A percentile compares a stretch with the other conserved stretches of the same genome.
Evolutionary conservation across 2,888 invertebrate species (phyloP).

Genomic region (Bombylius major): DNA sequence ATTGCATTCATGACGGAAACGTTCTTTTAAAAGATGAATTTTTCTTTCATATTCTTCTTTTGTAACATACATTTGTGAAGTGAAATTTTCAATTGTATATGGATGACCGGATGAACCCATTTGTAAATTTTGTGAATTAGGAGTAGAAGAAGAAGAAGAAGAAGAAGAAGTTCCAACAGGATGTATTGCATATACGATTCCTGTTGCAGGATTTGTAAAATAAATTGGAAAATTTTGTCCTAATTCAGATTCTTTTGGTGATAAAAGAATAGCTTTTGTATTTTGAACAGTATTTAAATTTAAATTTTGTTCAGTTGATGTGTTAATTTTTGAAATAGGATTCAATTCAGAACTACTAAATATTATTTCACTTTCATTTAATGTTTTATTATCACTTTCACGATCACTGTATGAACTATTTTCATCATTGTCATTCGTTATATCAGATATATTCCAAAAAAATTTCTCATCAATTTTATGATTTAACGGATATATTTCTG

Average conservation of each 20-base stretch:
- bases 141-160: no score
- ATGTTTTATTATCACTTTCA: not conserved
- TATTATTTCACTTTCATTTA: not conserved
- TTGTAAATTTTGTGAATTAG: no score
- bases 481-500: no score
- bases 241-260: not conserved
- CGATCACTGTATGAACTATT: not conserved
- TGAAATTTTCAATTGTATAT: slow-evolving; percentile 13
- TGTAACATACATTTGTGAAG: slow-evolving; percentile 26
- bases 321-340: not conserved
- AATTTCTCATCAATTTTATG: not conserved
- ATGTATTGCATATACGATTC: slow-evolving; percentile 23
- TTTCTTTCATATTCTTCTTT: slow-evolving; percentile 31
- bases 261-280: slow-evolving; percentile 1
- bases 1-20: not conserved
- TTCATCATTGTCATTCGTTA: not conserved
- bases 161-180: not conserved
- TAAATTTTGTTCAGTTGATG: not conserved
- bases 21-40: slow-evolving; percentile 17
- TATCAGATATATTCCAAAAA: not conserved
- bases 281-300: not conserved
- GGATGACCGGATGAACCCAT: not conserved
- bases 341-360: not conserved
- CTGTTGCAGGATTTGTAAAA: slow-evolving; percentile 31
- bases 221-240: slow-evolving; percentile 25